These are phyloP conservation scores for Pegoplata infirma DNA, from an alignment of 2,888 invertebrate genomes.

Conservation along the genomic window DNA sequence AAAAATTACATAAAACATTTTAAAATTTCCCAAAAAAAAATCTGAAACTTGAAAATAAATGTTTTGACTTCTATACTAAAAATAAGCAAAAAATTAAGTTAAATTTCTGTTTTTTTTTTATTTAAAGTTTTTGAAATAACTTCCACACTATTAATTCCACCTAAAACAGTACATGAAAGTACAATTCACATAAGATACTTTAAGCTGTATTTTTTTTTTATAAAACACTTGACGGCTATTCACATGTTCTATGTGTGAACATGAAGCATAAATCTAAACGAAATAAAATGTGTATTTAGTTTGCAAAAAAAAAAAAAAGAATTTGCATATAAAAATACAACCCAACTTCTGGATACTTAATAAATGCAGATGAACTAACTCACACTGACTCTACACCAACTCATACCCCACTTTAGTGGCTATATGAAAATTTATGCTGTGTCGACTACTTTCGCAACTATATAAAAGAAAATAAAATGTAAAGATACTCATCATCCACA, in stretches of 20 bases:
- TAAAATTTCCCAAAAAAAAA: no score
- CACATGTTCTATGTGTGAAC: slow-evolving; percentile 2
- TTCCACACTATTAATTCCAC: no score
- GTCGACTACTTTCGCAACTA: slow-evolving; percentile 24
- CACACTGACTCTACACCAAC: slow-evolving; percentile 30
- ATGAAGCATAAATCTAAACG: background rate
- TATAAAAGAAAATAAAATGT: background rate
- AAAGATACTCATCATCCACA: slow-evolving; percentile 38
- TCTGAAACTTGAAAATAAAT: no score
- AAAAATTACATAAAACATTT: no score
- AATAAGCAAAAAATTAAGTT: no score
- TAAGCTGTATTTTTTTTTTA: slow-evolving; percentile 6
- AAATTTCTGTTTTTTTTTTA: no score
- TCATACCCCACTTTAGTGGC: slow-evolving; percentile 32
- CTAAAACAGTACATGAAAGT: slow-evolving; percentile 8
- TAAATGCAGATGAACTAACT: slow-evolving; percentile 39
- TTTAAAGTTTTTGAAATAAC: no score
- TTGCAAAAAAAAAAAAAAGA: background rate
- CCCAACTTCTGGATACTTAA: slow-evolving; percentile 49
- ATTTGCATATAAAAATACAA: no score
- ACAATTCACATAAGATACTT: slow-evolving; percentile 7
- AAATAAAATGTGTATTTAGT: slow-evolving; percentile 23
- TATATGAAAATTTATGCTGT: slow-evolving; percentile 48
- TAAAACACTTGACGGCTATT: slow-evolving; percentile 43
- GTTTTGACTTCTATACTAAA: no score